phyloP scores from a whole-genome alignment of 2,113 vertebrate genomes.

The Pogona vitticeps region DNA sequence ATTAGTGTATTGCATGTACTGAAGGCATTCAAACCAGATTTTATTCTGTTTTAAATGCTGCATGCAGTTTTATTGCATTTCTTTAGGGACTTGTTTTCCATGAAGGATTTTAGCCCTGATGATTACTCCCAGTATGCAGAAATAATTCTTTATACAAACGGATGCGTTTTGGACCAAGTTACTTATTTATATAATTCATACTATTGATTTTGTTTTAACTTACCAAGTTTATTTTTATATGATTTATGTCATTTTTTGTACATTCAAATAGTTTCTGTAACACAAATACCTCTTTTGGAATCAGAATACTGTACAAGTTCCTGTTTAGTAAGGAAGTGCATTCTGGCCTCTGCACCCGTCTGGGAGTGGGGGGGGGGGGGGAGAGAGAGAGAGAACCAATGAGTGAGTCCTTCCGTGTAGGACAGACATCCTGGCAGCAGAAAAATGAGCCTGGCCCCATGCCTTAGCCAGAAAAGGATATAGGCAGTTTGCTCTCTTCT shows the following conservation, averaged over 20 bases:
- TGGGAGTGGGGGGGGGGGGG: no score
- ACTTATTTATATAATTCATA: background rate
- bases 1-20: conserved; percentile 68
- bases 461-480: background rate
- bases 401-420: background rate
- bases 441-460: no score
- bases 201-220: background rate
- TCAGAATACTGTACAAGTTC: background rate
- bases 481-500: background rate
- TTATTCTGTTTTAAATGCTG: conserved; percentile 68
- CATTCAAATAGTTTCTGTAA: background rate
- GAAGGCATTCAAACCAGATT: conserved; percentile 66
- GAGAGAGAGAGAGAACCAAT: background rate
- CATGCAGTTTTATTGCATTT: conserved; percentile 65
- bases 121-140: background rate
- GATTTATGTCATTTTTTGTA: background rate
- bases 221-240: background rate
- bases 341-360: background rate
- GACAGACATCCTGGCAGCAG: background rate
- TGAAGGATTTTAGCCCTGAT: conserved; percentile 16
- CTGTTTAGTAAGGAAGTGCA: background rate
- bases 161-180: background rate
- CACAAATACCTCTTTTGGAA: background rate
- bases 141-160: background rate
- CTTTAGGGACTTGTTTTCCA: conserved; percentile 51